A percentile compares a stretch with the other conserved stretches of the same genome.
phyloP scores from a whole-genome alignment of 1,140 invertebrate species.

The Asobara japonica region DNA sequence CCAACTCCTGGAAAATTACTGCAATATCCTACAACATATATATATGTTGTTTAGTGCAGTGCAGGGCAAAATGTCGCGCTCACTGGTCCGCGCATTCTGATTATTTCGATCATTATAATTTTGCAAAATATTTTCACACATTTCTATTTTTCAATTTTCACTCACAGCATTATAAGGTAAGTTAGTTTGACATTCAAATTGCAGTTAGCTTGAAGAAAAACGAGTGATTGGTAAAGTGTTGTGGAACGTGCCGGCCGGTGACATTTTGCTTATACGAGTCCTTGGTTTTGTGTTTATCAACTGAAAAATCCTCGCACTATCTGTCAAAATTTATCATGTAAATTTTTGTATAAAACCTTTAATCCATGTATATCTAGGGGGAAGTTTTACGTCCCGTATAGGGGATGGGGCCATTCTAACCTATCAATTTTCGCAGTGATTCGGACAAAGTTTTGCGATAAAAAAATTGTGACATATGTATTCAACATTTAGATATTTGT shows the following conservation, averaged over 20 bases:
- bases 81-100: not conserved
- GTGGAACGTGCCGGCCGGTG: constrained; percentile 25
- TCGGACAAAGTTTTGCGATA: too few species aligned
- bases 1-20: too few species aligned
- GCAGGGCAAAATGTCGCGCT: not conserved
- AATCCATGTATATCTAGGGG: too few species aligned
- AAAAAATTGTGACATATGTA: too few species aligned
- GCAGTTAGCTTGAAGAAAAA: not conserved
- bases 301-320: not conserved
- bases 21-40: too few species aligned
- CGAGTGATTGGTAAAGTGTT: not conserved
- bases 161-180: not conserved
- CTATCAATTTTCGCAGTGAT: not conserved
- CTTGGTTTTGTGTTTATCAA: not conserved
- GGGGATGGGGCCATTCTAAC: not conserved
- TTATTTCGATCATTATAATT: not conserved
- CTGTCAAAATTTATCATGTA: too few species aligned
- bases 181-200: not conserved
- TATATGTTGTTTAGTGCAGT: not conserved
- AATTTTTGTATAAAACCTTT: too few species aligned
- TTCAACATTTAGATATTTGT: too few species aligned
- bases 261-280: constrained; percentile 27
- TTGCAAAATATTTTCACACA: not conserved
- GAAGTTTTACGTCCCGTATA: not conserved
- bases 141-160: not conserved